phyloP scores from a whole-genome alignment of 2,113 vertebrate genomes.

The Narcine bancroftii region DNA sequence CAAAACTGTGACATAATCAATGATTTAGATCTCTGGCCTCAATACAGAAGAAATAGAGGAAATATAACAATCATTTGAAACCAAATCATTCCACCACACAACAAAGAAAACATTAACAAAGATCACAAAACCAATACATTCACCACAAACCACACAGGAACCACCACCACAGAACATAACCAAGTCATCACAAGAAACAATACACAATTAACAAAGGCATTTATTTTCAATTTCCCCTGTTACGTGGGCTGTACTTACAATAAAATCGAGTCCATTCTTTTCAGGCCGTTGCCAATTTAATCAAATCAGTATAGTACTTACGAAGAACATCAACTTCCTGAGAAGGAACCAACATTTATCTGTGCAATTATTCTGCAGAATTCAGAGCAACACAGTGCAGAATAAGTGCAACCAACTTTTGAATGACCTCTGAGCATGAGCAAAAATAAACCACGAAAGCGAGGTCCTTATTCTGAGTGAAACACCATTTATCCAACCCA shows the following conservation, averaged over 20 bases:
- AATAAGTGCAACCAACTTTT: not conserved
- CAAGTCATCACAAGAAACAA: not conserved
- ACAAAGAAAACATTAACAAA: not conserved
- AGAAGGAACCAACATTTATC: not conserved
- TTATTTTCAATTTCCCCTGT: constrained; percentile 15
- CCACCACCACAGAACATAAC: not conserved
- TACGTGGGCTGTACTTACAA: not conserved
- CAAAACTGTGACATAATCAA: not conserved
- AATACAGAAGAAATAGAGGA: constrained; percentile 12
- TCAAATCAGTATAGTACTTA: not conserved
- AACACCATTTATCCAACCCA: constrained; percentile 8
- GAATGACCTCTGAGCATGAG: not conserved
- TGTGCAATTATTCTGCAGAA: not conserved
- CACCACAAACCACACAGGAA: not conserved
- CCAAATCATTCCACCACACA: not conserved
- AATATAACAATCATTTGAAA: not conserved
- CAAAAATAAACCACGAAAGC: not conserved
- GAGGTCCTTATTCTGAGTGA: not conserved
- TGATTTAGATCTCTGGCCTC: not conserved
- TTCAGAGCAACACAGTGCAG: not conserved
- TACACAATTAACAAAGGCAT: constrained; percentile 16
- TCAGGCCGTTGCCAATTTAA: not conserved
- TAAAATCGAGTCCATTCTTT: not conserved
- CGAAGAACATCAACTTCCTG: not conserved
- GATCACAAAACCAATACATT: not conserved